Evolutionary conservation across 1,140 invertebrate genomes (phyloP), one percentile per base, ranked within the genome.

Genomic region (Galendromus occidentalis): DNA sequence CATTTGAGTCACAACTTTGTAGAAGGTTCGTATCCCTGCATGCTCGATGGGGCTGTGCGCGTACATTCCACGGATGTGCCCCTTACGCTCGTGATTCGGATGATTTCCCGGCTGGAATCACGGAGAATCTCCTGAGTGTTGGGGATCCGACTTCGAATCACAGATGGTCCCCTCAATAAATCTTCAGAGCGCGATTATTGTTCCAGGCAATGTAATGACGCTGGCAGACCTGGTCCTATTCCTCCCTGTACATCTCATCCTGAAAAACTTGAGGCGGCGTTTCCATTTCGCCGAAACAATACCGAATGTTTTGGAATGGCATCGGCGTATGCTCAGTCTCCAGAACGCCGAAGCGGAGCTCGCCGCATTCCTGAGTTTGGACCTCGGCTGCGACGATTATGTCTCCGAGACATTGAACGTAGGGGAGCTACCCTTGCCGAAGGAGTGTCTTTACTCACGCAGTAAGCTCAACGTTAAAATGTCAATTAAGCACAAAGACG

Each of bases 201-300:
- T 39, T 39, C 33, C 94, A 78, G 89, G 88, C 1, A 82, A 84
- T 1, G 82, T 80, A 68, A 80, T 93, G 68, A 89, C 87, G 6
- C 75, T 94, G 66, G 83, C 90, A 30, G 91, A 93, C 77, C 72
- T 92, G 44, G 81, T 92, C 44, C 79, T 92, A 67, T 84, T 85
- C 73, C 83, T 85, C 1, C 84, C 82, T 69, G 78, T 86, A 63
- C 77, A 83, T 70, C 77, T 85, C 64, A 75, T 87, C n/a, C 75
- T 86, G 65, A 75, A 81, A 70, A 74, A 76, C 29, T 63, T 70
- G 4, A 64, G 67, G 5, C 51, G 64, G 63, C 44, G 68, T 2
- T 64, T 29, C n/a, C 20, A 65, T 18, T 76, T 85, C 69, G 65
- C 77, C 68, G 69, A 78, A 17, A 69, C 80, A 65, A 74, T 88